Conservation (phyloP, 2,797 vertebrate genomes). For the Notolepis coatsorum region DNA sequence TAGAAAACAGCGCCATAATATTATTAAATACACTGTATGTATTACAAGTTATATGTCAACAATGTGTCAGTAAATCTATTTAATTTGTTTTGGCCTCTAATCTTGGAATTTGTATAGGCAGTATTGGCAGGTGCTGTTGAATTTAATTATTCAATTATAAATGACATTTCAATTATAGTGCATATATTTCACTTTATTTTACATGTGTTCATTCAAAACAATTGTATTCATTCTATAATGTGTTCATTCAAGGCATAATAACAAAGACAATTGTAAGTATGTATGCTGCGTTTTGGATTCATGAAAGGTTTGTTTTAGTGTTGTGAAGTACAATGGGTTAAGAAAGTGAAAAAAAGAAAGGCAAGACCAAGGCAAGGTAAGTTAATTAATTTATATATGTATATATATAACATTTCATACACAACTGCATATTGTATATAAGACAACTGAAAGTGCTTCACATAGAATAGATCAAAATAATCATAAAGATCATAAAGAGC, state of each 20-base stretch:
- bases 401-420: no score
- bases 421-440: no score
- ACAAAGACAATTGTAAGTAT: conserved; percentile 59
- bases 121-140: conserved; percentile 7
- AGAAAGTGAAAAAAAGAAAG: conserved; percentile 28
- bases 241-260: conserved; percentile 29
- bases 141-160: conserved; percentile 53
- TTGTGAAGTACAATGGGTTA: conserved; percentile 41
- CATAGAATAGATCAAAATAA: no score
- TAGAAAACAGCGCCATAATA: background rate
- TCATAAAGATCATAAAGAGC: no score
- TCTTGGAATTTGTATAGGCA: conserved; percentile 20
- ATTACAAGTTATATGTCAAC: background rate
- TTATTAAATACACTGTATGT: background rate
- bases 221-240: background rate
- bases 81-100: background rate
- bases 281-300: conserved; percentile 42
- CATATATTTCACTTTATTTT: conserved; percentile 49
- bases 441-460: no score
- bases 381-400: no score
- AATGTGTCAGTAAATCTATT: background rate
- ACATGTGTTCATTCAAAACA: no score
- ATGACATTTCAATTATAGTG: conserved; percentile 52
- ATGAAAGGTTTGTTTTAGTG: conserved; percentile 19
- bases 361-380: no score